phyloP scores from a whole-genome alignment of 2,797 vertebrate genomes.

The Heliangelus exortis region DNA sequence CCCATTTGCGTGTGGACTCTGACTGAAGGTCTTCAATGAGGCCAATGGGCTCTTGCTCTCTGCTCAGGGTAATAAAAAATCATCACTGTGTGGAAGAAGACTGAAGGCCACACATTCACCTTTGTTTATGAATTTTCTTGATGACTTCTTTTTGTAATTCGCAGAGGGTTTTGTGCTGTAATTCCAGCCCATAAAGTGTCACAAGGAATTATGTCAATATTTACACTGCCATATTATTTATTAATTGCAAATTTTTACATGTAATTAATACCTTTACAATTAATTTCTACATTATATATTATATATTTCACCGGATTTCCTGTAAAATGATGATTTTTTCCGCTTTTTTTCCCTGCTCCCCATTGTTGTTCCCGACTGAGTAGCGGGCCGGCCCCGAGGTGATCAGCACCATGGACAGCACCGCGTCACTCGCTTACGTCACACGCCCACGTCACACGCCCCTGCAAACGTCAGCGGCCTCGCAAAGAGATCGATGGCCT shows the following conservation, averaged over 20 bases:
- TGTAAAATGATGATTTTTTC: background rate
- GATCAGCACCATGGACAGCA: constrained; percentile 70
- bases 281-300: rapidly evolving
- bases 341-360: rapidly evolving
- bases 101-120: rapidly evolving
- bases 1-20: background rate
- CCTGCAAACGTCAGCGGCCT: rapidly evolving
- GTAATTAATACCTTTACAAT: background rate
- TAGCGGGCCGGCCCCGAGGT: rapidly evolving
- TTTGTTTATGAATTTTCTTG: background rate
- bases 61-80: background rate
- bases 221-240: background rate
- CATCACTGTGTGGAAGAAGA: background rate
- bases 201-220: background rate
- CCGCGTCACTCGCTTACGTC: rapidly evolving
- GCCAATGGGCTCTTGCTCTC: background rate
- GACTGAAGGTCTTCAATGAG: background rate
- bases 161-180: background rate
- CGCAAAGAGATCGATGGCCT: background rate
- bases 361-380: rapidly evolving
- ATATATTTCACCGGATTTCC: background rate
- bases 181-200: background rate
- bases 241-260: background rate
- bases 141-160: background rate
- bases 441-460: rapidly evolving